Percentiles rank a stretch among this genome's conserved stretches.
Conservation (phyloP, 2,888 invertebrate species). For the Clanis bilineata region DNA sequence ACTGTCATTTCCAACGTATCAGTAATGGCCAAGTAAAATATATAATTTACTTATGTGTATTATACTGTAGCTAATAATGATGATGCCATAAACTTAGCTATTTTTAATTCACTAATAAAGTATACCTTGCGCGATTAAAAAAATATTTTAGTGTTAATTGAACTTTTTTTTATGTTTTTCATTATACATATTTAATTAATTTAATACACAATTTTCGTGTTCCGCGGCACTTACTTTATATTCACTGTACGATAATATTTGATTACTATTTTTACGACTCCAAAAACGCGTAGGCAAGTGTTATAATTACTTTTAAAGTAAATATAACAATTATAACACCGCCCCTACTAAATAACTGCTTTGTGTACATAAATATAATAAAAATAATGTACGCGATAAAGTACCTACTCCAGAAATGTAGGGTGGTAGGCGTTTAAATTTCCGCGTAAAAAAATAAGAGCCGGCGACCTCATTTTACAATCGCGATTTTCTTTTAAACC, state of each 20-base stretch:
- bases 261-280: constrained; percentile 1
- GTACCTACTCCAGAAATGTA: not conserved
- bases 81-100: too few species aligned
- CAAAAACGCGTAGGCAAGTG: constrained; percentile 4
- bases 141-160: not conserved
- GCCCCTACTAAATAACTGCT: not conserved
- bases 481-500: constrained; percentile 14
- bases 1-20: too few species aligned
- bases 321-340: not conserved
- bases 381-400: not conserved
- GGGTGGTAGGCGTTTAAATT: constrained; percentile 1
- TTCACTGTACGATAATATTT: not conserved
- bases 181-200: not conserved
- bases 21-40: too few species aligned
- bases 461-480: constrained; percentile 10
- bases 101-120: too few species aligned
- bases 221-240: constrained; percentile 2
- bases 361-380: not conserved
- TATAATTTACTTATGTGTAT: too few species aligned
- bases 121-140: not conserved
- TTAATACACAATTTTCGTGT: not conserved
- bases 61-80: too few species aligned
- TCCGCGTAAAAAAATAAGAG: constrained; percentile 13
- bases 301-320: constrained; percentile 7
- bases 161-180: too few species aligned